Base-by-base conservation (phyloP, 1,140 invertebrate species). In the Drosophila truncata region DNA sequence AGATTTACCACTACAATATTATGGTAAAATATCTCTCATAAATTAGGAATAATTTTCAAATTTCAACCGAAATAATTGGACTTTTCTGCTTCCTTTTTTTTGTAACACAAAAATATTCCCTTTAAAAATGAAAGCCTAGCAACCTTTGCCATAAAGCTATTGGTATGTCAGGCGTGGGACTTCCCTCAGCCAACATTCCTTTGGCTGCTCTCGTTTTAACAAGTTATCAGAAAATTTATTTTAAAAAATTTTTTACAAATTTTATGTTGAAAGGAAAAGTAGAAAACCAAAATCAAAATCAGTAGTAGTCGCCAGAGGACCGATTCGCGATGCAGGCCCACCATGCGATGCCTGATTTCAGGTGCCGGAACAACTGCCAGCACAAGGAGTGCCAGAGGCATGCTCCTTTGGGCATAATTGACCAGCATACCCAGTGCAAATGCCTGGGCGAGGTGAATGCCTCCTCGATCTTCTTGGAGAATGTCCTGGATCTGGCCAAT, bases 381-480 rank as follows among this genome's bases (percentile, higher is more conserved):
- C 91, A 92, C 73, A 90, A 90, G 66, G 91, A 92, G 55, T 92
- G 91, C 55, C 91, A 92, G 44, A 58, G 87, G 0, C 90, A 91
- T 47, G 86, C 91, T 1, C 78, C 87, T 0, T 47, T 92, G 27
- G 91, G 91, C 8, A 59, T 92, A 16, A 57, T 92, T 11, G 91
- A 92, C 55, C 87, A 92, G 49, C 82, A 90, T 39, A 84, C 84
- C 3, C 84, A 92, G 27, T 92, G 91, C 60, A 80, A 91, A 42
- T 91, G 91, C 18, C 23, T 91, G 58, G 85, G 86, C 20, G 91
- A 92, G 49, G 74, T 92, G 37, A 92, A 87, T 31, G 88, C 85
- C n/a, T 91, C 88, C 5, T 92, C 91, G 10, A 88, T 92, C 44
- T 91, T 92, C 62, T 60, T 92, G 49, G 91, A 92, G 46, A 92